Evolutionary conservation across 2,113 vertebrate genomes (phyloP).

Genomic region (Rhipidura dahli): DNA sequence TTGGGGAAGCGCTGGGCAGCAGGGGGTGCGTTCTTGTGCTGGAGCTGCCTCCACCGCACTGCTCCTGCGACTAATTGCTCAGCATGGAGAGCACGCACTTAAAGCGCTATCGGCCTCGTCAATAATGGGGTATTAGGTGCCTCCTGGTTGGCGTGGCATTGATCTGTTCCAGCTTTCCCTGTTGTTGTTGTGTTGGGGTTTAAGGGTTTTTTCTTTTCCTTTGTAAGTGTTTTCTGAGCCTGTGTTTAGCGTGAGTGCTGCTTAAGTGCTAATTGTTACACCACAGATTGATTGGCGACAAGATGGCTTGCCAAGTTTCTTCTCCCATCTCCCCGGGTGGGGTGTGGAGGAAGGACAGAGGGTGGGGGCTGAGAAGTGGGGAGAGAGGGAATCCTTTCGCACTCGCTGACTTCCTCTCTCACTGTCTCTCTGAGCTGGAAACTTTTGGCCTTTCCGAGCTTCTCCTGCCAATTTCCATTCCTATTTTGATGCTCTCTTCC

Average conservation of each 20-base stretch:
- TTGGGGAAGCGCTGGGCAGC: conserved; percentile 47
- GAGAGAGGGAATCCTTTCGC: conserved; percentile 70
- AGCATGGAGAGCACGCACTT: conserved; percentile 77
- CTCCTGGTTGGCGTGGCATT: conserved; percentile 73
- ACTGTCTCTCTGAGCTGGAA: conserved; percentile 23
- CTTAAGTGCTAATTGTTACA: conserved; percentile 86
- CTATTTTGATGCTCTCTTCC: not conserved
- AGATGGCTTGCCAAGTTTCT: conserved; percentile 79
- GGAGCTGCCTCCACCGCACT: conserved; percentile 61
- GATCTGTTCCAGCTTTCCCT: conserved; percentile 80
- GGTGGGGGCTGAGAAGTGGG: not conserved
- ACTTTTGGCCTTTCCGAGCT: not conserved
- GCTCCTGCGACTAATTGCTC: conserved; percentile 75
- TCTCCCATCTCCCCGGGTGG: conserved; percentile 54
- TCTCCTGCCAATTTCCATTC: not conserved
- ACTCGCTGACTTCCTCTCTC: conserved; percentile 38
- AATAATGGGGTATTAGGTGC: conserved; percentile 82
- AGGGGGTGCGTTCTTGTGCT: not conserved
- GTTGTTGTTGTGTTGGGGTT: conserved; percentile 50
- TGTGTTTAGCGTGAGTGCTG: conserved; percentile 76
- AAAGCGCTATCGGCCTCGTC: conserved; percentile 81
- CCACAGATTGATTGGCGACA: conserved; percentile 84
- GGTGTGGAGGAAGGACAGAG: conserved; percentile 35
- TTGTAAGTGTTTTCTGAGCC: conserved; percentile 73
- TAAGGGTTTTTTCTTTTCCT: not conserved